phyloP scores from a whole-genome alignment of 35 echinoderm and acorn worm genomes.

The Chiridota heheva region DNA sequence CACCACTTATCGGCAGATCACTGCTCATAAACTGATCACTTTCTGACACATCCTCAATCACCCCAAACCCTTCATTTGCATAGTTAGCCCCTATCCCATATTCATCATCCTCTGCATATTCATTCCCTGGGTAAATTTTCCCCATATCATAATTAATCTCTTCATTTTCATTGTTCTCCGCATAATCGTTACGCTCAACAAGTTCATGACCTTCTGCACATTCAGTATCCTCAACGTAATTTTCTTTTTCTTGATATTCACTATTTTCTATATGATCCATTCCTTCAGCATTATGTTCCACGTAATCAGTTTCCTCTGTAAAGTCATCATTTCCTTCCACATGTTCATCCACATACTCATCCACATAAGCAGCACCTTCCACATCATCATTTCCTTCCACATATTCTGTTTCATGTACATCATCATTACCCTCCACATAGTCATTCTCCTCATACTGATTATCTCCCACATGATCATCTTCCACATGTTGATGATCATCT shows the following conservation, averaged over 20 bases:
- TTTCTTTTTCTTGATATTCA: no score
- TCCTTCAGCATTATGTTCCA: no score
- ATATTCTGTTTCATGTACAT: conserved; percentile 36
- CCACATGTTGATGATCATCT: conserved; percentile 45
- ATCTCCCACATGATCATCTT: conserved; percentile 23
- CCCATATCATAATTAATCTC: conserved; percentile 24
- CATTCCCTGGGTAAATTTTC: conserved; percentile 4
- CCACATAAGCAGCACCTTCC: conserved; percentile 42
- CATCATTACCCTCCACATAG: conserved; percentile 38
- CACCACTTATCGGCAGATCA: no score
- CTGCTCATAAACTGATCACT: conserved; percentile 49
- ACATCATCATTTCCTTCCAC: conserved; percentile 17
- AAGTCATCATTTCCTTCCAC: neutral
- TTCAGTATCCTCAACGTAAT: neutral
- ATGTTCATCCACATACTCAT: neutral
- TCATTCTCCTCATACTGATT: conserved; percentile 47
- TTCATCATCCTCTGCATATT: conserved; percentile 50
- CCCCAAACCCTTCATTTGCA: conserved; percentile 32
- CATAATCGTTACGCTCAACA: conserved; percentile 1
- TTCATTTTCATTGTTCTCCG: neutral
- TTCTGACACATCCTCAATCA: conserved; percentile 33
- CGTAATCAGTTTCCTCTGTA: no score
- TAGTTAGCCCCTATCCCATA: conserved; percentile 31
- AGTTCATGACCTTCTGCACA: conserved; percentile 25
- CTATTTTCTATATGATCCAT: no score